Percentiles rank a stretch among this genome's conserved stretches.
phyloP scores from a whole-genome alignment of 2,888 invertebrate species.

The Cheilosia impressa region DNA sequence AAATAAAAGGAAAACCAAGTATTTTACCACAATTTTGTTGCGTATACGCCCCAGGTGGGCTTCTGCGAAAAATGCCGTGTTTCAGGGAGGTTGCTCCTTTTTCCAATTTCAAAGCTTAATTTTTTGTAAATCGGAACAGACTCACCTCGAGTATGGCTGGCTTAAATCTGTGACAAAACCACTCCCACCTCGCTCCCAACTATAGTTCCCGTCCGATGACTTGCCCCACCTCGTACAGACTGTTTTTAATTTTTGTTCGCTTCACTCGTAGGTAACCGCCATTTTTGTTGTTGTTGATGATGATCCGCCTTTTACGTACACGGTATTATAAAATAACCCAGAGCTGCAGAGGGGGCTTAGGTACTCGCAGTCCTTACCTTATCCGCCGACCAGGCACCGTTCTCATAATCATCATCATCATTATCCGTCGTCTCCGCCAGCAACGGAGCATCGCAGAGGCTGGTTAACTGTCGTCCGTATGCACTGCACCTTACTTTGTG shows the following conservation, averaged over 20 bases:
- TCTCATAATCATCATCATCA: conserved; percentile 68
- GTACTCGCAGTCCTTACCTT: conserved; percentile 14
- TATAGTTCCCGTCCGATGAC: not conserved
- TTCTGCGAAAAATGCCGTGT: not conserved
- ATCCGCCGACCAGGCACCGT: conserved; percentile 33
- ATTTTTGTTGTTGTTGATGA: conserved; percentile 48
- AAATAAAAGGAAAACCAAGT: too few relatives aligned
- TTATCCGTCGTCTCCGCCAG: conserved; percentile 37
- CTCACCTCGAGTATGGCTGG: too few relatives aligned
- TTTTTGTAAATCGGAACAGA: too few relatives aligned
- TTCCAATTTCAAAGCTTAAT: too few relatives aligned
- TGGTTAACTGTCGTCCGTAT: conserved; percentile 27
- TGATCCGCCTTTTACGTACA: conserved; percentile 55
- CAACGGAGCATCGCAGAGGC: conserved; percentile 25
- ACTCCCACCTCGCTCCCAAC: too few relatives aligned
- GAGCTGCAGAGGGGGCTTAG: not conserved
- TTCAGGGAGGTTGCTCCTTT: too few relatives aligned
- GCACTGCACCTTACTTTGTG: conserved; percentile 13
- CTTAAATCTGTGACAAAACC: too few relatives aligned
- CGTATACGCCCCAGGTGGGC: not conserved
- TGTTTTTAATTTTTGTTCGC: conserved; percentile 15
- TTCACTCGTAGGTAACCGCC: conserved; percentile 19
- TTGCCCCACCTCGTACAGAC: conserved; percentile 8
- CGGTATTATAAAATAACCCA: conserved; percentile 46
- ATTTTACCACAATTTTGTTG: not conserved